Evolutionary conservation across 1,140 invertebrate genomes (phyloP), one percentile per base, ranked within the genome.

Genomic region (Thalassaphorura encarpata): DNA sequence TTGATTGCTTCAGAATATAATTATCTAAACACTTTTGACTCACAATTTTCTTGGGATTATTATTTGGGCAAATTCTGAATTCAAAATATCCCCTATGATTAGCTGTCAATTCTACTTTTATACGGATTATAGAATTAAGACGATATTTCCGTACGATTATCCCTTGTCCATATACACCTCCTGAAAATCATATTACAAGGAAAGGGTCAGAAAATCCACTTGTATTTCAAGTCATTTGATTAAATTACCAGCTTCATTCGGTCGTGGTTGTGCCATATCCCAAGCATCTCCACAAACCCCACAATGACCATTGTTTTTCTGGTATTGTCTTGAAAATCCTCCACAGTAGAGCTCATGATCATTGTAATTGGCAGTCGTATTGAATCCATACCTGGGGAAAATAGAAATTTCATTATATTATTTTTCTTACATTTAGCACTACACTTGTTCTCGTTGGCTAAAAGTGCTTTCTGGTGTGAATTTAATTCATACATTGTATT

Each of bases 331-430:
- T 2, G 80, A 76, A 66, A 88, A 88, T 3, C 89, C 89, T 2
- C 89, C 89, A 69, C 90, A 94, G 70, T 85, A 91, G 2, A 86
- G 76, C 68, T 92, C 86, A 68, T 91, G 84, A 68, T 94, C 90
- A 67, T 92, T 89, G 72, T 91, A 93, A 69, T 83, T 78, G 24
- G 73, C 72, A 2, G 79, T 78, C 6, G 79, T 78, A 49, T 76
- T 69, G 66, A 80, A 83, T 15, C 80, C 80, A 60, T 77, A 80
- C 60, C 73, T 74, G 58, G 27, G 58, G 42, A 42, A 18, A 16
- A 52, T 13, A 40, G 42, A 45, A 41, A 53, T 16, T 42, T n/a
- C n/a, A n/a, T n/a, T n/a, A n/a, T n/a, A n/a, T n/a, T n/a, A n/a
- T n/a, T n/a, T n/a, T n/a, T n/a, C n/a, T n/a, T n/a, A n/a, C n/a